Evolutionary conservation across 2,888 invertebrate species (phyloP), one percentile per base, ranked within the genome.

Genomic region (Drosophila multiciliata): DNA sequence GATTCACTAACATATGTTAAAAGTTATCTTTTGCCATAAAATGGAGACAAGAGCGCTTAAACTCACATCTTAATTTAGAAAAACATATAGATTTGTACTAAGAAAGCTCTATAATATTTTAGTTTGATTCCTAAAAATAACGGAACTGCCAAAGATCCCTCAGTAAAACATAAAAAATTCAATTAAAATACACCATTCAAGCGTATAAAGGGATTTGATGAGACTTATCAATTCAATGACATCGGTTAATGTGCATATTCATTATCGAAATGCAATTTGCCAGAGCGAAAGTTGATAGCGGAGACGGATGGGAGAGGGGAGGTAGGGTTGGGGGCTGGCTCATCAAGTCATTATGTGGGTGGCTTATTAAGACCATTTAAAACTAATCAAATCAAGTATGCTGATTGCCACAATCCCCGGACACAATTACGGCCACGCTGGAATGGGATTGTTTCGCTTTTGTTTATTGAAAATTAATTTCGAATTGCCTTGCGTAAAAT

Each of bases 371-470:
- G 78, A 77, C 75, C 79, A 85, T 87, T 88, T 80, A 87, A 90
- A 88, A 85, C 78, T 82, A 88, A 89, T 90, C 89, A 89, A 90
- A 88, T 89, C 79, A 85, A 88, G 83, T 83, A 85, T 90, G 81
- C 81, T 74, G 78, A 81, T 73, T 74, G 82, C 69, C 55, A 69
- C 48, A 61, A 55, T 55, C 7, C 59, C 54, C 58, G 36, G n/a
- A 32, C 53, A 59, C 73, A 78, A 73, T 78, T 68, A 71, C n/a
- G 60, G 33, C 7, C 40, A n/a, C 26, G 8, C 35, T 33, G 59
- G 36, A 42, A 29, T 45, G 66, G 9, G 50, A 54, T 62, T 68
- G 66, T 23, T 53, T 45, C 53, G 65, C 65, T 58, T 50, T 71
- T 82, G 77, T 69, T 83, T 83, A 75, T 87, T 81, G 81, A 78